These are phyloP conservation scores for Parochlus steinenii DNA, from an alignment of 2,888 invertebrate genomes.

Conservation along the genomic window DNA sequence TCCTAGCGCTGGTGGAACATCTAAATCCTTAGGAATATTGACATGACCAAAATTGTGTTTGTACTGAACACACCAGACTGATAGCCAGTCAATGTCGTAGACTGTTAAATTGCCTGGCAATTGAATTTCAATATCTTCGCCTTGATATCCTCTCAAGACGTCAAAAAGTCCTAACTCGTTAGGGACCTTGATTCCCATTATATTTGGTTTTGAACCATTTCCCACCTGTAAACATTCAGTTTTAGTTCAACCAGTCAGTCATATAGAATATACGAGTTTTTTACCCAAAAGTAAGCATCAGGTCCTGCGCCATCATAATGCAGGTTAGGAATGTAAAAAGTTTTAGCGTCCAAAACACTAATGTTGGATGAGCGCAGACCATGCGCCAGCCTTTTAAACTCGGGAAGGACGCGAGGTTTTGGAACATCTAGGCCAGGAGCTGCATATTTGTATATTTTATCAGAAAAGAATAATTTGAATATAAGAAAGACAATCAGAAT, in stretches of 20 bases:
- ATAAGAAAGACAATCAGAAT: too few species aligned
- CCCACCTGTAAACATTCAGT: too few species aligned
- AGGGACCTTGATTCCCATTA: conserved; percentile 59
- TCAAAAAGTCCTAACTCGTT: conserved; percentile 74
- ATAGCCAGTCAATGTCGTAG: conserved; percentile 81
- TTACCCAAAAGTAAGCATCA: conserved; percentile 89
- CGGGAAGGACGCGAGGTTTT: conserved; percentile 61
- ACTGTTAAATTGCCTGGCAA: conserved; percentile 70
- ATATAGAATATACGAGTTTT: too few species aligned
- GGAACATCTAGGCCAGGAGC: conserved; percentile 61
- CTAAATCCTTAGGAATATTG: conserved; percentile 67
- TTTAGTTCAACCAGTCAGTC: too few species aligned
- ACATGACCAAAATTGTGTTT: conserved; percentile 85
- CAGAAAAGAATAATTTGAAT: too few species aligned
- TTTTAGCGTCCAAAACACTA: conserved; percentile 78
- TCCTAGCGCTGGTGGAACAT: conserved; percentile 78
- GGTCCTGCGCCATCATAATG: conserved; percentile 86
- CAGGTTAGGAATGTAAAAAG: conserved; percentile 80
- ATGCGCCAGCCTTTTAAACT: conserved; percentile 74
- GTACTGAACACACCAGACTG: conserved; percentile 83
- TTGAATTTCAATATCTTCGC: conserved; percentile 82
- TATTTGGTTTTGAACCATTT: conserved; percentile 62
- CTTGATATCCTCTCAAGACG: conserved; percentile 70
- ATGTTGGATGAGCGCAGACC: conserved; percentile 81
- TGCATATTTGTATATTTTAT: too few species aligned